A percentile compares a stretch with the other conserved stretches of the same genome.
Evolutionary conservation across 1,140 invertebrate genomes (phyloP).

Genomic region (Panonychus citri): DNA sequence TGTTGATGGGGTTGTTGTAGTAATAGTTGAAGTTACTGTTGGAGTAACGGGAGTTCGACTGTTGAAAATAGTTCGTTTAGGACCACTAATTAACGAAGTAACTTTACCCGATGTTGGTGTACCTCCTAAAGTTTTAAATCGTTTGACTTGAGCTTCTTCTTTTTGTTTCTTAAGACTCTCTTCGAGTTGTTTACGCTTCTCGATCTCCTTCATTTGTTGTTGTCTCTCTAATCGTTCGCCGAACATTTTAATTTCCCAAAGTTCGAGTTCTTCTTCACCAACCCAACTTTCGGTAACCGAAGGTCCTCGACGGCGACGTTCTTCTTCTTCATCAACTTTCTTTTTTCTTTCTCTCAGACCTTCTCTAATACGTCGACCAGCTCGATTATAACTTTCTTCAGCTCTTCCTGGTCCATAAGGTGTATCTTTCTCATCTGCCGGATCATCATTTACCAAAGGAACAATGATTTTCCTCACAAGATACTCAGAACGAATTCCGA

Average conservation of each 20-base stretch:
- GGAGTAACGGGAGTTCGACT: not conserved
- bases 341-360: constrained; percentile 59
- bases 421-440: not conserved
- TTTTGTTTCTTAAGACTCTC: constrained; percentile 48
- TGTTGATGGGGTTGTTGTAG: not conserved
- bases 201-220: constrained; percentile 10
- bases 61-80: not conserved
- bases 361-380: constrained; percentile 30
- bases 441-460: constrained; percentile 36
- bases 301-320: constrained; percentile 62
- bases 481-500: constrained; percentile 70
- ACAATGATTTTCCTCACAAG: constrained; percentile 77
- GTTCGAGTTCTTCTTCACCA: constrained; percentile 76
- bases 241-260: constrained; percentile 92
- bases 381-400: constrained; percentile 65
- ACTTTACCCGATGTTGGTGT: constrained; percentile 15
- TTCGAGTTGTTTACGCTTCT: constrained; percentile 8
- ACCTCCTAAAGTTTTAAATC: constrained; percentile 16
- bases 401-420: constrained; percentile 26
- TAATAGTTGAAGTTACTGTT: not conserved
- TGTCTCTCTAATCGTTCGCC: constrained; percentile 40
- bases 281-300: constrained; percentile 83
- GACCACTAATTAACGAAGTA: not conserved
- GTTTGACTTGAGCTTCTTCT: constrained; percentile 61
- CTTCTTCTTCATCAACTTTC: constrained; percentile 13